Percentiles rank a stretch among this genome's conserved stretches.
phyloP scores from a whole-genome alignment of 2,888 invertebrate species.

The Himalopsyche anomala region DNA sequence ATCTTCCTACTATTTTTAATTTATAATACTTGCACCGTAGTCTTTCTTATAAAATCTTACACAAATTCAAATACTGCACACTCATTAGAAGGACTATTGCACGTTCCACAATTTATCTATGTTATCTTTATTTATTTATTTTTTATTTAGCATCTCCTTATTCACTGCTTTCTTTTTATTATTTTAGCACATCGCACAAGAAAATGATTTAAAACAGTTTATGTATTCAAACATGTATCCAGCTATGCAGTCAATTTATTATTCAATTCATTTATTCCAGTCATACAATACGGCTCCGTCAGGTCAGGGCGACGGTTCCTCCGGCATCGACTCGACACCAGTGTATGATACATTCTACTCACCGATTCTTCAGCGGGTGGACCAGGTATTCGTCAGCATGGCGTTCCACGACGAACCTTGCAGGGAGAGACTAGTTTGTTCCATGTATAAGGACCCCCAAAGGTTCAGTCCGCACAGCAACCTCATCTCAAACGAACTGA shows the following conservation, averaged over 20 bases:
- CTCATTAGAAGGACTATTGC: no score
- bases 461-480: constrained; percentile 92
- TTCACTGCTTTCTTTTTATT: no score
- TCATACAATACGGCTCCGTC: constrained; percentile 46
- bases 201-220: background rate
- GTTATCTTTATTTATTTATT: no score
- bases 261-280: constrained; percentile 39
- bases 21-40: no score
- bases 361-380: constrained; percentile 86
- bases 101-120: no score
- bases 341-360: constrained; percentile 83
- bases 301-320: background rate
- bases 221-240: no score
- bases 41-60: no score
- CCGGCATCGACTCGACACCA: constrained; percentile 36
- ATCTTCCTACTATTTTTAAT: no score
- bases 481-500: constrained; percentile 89
- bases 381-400: constrained; percentile 83
- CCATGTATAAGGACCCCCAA: constrained; percentile 89
- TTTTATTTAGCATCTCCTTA: no score
- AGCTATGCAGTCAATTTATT: no score
- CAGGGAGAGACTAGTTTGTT: constrained; percentile 87
- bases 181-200: no score
- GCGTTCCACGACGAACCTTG: constrained; percentile 85
- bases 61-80: no score